Base-by-base conservation (phyloP, 2,797 vertebrate species). In the Cuculus canorus region DNA sequence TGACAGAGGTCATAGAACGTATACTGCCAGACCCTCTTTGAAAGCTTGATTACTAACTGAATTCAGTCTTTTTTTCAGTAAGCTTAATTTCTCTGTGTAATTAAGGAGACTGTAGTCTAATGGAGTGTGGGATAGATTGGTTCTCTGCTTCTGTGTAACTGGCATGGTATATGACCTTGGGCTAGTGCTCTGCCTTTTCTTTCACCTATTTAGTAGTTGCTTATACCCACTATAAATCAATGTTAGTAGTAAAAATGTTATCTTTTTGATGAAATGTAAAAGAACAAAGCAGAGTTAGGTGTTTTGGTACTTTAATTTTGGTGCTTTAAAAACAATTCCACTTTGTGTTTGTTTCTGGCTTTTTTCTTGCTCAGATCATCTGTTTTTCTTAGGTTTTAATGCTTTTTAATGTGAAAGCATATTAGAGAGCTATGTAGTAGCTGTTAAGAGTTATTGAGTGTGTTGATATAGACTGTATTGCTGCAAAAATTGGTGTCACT, bases 91-190 rank as follows among this genome's bases (percentile, higher is more conserved):
- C 80, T 37, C 57, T 71, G 2, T 68, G 50, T 81, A 72, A 86
- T 94, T 88, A 90, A 77, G 54, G 82, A 76, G 54, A 41, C 66
- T 82, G 35, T 81, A 24, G 72, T 79, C 52, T 76, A 18, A 72
- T 56, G 14, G 69, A 80, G 39, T 23, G 19, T 73, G 37, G 52
- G 45, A 33, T 79, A 61, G 70, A 68, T 90, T 77, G 61, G 64
- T 77, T 90, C 57, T 77, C 79, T 47, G 48, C 60, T 82, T 70
- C 56, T 90, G 50, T 93, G 57, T 45, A 66, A 3, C 30, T 92
- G 63, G 47, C 45, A 27, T 77, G 37, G 23, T 90, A 5, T 73
- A 52, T 94, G 91, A 95, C 92, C 94, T 97, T 96, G 95, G 88
- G 69, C 75, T 84, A 10, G 66, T 92, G 60, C 61, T 80, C 39